Percentiles rank a stretch among this genome's conserved stretches.
phyloP scores from a whole-genome alignment of 2,888 invertebrate genomes.

The Ceramica pisi region DNA sequence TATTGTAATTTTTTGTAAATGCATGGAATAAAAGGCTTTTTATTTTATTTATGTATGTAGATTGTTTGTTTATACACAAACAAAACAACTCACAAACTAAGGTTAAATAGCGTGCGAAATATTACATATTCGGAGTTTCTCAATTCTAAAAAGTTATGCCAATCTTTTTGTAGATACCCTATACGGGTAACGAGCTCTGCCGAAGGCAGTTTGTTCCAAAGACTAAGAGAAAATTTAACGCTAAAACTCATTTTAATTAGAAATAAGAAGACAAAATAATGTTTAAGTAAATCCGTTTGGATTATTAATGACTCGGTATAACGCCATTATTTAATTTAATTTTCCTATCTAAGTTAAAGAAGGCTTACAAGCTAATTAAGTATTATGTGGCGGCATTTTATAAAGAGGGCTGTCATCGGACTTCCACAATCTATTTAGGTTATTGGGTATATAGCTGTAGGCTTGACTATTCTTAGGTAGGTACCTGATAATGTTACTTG shows the following conservation, averaged over 20 bases:
- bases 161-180: neutral
- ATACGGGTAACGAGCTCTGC: slow-evolving; percentile 13
- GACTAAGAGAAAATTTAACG: slow-evolving; percentile 9
- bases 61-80: slow-evolving; percentile 6
- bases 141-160: slow-evolving; percentile 9
- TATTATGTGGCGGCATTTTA: neutral
- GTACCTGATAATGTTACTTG: too few species aligned
- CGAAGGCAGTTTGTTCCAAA: slow-evolving; percentile 16
- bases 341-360: neutral
- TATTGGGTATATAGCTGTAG: neutral
- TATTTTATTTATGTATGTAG: too few species aligned
- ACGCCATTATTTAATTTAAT: neutral
- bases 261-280: slow-evolving; percentile 3
- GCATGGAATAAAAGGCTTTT: too few species aligned
- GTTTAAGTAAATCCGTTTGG: neutral
- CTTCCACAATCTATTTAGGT: neutral
- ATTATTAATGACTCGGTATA: slow-evolving; percentile 1
- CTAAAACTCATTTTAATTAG: slow-evolving; percentile 5
- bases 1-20: too few species aligned
- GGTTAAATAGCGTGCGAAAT: slow-evolving; percentile 6
- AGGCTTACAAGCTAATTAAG: neutral
- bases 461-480: neutral
- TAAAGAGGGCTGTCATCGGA: neutral
- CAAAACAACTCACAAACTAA: slow-evolving; percentile 3
- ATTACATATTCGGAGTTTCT: neutral